Conservation (phyloP, 2,888 invertebrate genomes). For the Chaetogeoica ovagalla region DNA sequence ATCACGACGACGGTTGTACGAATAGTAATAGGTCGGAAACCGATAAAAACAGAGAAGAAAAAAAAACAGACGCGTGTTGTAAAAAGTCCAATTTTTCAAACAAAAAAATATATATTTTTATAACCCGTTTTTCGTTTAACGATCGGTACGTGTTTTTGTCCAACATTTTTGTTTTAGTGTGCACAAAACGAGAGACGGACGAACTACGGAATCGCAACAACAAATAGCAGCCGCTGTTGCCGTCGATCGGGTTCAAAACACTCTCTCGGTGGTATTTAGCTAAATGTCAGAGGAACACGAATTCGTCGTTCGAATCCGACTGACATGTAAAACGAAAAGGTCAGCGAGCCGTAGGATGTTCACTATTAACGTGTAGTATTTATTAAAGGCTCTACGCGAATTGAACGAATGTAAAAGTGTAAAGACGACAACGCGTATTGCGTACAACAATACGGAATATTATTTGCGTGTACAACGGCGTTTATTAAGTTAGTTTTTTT, state of each 20-base stretch:
- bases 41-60: neutral
- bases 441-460: too few species aligned
- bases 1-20: neutral
- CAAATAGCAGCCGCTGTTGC: neutral
- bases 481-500: too few species aligned
- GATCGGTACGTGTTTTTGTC: constrained; percentile 23
- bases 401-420: neutral
- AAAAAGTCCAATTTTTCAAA: constrained; percentile 12
- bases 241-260: neutral
- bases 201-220: neutral
- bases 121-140: neutral
- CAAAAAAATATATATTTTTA: neutral
- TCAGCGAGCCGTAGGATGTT: constrained; percentile 18
- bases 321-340: constrained; percentile 6
- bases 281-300: constrained; percentile 24
- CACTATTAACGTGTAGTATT: neutral
- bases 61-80: neutral
- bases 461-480: too few species aligned
- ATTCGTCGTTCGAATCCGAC: constrained; percentile 4
- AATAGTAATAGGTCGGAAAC: neutral
- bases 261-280: neutral
- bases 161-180: neutral
- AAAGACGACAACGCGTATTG: too few species aligned
- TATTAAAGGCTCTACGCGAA: constrained; percentile 13
- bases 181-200: neutral